These are phyloP conservation scores for Galbula dea DNA, from an alignment of 2,113 vertebrate genomes.

Conservation along the genomic window DNA sequence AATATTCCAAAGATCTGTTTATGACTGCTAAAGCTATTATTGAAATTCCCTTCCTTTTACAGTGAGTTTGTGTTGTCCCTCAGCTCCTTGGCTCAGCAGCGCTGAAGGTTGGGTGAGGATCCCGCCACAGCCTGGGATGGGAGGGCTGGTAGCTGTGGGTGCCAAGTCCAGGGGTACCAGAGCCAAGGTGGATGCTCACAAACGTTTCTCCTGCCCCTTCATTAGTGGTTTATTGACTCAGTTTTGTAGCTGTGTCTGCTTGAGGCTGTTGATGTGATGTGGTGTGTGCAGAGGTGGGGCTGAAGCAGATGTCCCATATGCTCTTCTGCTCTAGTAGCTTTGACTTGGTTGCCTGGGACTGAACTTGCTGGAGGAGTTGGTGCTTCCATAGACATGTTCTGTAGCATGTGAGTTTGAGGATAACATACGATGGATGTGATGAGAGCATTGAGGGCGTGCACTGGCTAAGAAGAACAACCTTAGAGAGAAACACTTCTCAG, in stretches of 20 bases:
- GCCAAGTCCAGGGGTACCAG: rapidly evolving
- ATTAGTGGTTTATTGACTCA: not conserved
- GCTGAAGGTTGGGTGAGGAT: not conserved
- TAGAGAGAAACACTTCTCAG: rapidly evolving
- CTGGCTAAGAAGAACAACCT: rapidly evolving
- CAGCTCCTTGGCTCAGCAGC: not conserved
- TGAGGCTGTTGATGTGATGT: not conserved
- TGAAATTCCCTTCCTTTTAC: slow-evolving; percentile 28
- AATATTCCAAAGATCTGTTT: slow-evolving; percentile 17
- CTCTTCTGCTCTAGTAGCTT: rapidly evolving
- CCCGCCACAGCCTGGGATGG: not conserved
- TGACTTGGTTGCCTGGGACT: not conserved
- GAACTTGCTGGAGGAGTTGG: not conserved
- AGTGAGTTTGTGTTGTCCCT: not conserved
- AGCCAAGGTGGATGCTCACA: not conserved
- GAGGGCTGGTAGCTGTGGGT: not conserved
- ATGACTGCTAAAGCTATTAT: not conserved
- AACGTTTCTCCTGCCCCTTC: not conserved
- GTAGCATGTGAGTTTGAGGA: rapidly evolving
- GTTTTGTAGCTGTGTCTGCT: not conserved
- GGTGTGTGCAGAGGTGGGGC: not conserved
- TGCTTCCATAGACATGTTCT: rapidly evolving
- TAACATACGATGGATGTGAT: rapidly evolving
- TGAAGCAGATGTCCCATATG: rapidly evolving
- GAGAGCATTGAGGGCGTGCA: rapidly evolving